Percentiles rank a stretch among this genome's conserved stretches.
Evolutionary conservation across 2,797 vertebrate genomes (phyloP).

Genomic region (Alosa sapidissima): DNA sequence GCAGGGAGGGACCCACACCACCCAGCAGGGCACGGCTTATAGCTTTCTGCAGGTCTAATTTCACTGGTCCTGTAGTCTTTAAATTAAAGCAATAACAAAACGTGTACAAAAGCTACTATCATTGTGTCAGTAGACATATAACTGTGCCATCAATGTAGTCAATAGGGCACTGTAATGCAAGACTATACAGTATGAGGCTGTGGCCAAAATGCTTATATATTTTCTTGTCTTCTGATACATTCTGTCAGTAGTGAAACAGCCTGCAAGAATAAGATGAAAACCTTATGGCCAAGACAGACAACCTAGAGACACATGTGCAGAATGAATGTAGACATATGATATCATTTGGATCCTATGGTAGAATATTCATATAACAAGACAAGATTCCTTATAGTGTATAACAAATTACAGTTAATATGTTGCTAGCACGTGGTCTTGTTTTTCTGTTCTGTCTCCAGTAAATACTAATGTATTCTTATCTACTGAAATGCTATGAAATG

Average conservation of each 20-base stretch:
- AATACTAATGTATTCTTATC: neutral
- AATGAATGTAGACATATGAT: too few species aligned
- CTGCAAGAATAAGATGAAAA: neutral
- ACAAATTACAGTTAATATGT: neutral
- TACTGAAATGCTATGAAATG: neutral
- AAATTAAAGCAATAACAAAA: too few species aligned
- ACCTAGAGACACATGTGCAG: too few species aligned
- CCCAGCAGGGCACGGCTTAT: neutral
- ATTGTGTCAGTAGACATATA: too few species aligned
- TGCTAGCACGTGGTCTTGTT: neutral
- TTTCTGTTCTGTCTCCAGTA: neutral
- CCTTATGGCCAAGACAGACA: too few species aligned
- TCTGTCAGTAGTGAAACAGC: too few species aligned
- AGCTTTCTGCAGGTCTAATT: slow-evolving; percentile 28
- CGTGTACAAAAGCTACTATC: too few species aligned
- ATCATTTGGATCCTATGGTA: neutral
- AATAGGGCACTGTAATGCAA: too few species aligned
- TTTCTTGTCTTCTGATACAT: too few species aligned
- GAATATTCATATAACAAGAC: neutral
- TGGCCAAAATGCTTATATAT: too few species aligned
- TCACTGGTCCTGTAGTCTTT: neutral
- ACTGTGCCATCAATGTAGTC: too few species aligned
- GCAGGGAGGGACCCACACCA: neutral
- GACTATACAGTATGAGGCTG: too few species aligned
- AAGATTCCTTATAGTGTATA: neutral